phyloP scores from a whole-genome alignment of 2,797 vertebrate genomes.

The Mormyrus hasselquistii region DNA sequence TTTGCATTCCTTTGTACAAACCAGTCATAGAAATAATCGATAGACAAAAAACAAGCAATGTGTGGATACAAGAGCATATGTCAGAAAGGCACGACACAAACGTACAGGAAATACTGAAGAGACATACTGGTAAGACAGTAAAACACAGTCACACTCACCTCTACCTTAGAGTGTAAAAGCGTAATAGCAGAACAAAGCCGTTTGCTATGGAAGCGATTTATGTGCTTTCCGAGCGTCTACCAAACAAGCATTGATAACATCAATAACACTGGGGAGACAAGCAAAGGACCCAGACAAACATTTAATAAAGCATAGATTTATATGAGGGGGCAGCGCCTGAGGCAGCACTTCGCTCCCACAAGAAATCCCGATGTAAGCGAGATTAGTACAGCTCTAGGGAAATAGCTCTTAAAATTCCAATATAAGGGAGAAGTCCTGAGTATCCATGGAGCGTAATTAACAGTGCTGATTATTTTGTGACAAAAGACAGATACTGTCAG shows the following conservation, averaged over 20 bases:
- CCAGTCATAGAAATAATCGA: background rate
- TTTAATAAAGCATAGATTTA: slow-evolving; percentile 55
- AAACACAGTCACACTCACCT: background rate
- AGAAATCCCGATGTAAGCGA: background rate
- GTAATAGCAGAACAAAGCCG: background rate
- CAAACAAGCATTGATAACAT: slow-evolving; percentile 14
- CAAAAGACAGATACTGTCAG: background rate
- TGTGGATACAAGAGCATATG: background rate
- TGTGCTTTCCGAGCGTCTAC: background rate
- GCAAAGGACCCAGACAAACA: slow-evolving; percentile 46
- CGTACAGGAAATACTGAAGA: background rate
- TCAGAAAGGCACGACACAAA: background rate
- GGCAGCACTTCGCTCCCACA: background rate
- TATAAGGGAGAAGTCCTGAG: background rate
- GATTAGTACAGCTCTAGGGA: slow-evolving; percentile 15
- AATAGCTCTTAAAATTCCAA: slow-evolving; percentile 1
- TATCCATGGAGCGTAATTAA: background rate
- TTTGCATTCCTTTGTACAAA: background rate
- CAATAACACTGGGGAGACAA: slow-evolving; percentile 8
- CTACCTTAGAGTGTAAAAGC: background rate
- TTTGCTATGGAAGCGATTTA: background rate
- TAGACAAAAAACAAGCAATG: background rate
- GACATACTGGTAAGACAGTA: background rate
- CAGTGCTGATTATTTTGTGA: background rate
- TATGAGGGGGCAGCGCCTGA: background rate